Base-by-base conservation (phyloP, 1,140 invertebrate species). In the Calephelis nemesis region DNA sequence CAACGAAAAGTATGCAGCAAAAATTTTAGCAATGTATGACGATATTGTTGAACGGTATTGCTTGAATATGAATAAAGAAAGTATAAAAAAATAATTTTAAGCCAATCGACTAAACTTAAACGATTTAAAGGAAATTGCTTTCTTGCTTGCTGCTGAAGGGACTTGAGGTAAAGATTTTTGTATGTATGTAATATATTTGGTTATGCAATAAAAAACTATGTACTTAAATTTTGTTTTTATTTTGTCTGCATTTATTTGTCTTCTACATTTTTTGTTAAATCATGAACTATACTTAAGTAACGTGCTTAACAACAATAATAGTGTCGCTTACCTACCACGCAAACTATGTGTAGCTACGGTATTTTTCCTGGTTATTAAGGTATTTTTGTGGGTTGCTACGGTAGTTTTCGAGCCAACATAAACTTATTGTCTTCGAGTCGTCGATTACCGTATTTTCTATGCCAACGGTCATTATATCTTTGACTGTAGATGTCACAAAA, bases 401-500 rank as follows among this genome's bases (percentile, higher is more conserved):
- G 4, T 45, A 47, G 12, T 62, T 81, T 81, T 11, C 67, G 73
- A n/a, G 65, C 11, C 11, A 52, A 11, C 40, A 74, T 52, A 76
- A 86, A 85, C 45, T 84, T 78, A 62, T 85, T 87, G 40, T 89
- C 83, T 62, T 83, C 74, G 8, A 89, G 69, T 13, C 72, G 76
- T n/a, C 84, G 69, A 13, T 69, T 83, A 4, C 87, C 88, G 70
- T 78, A 91, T 60, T 87, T 87, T 54, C 76, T 82, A 63, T 88
- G 77, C 87, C 88, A 91, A 5, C 77, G 83, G 62, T 89, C 88
- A 8, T 84, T 77, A 13, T 79, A 76, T 6, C 81, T 70, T 40
- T 82, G 81, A 7, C 71, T 85, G 71, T 88, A 91, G 39, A 89
- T 81, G 52, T 88, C 83, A 67, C 79, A 89, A 65, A 91, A 88